phyloP scores from a whole-genome alignment of 2,888 invertebrate species.

The Molanna angustata region DNA sequence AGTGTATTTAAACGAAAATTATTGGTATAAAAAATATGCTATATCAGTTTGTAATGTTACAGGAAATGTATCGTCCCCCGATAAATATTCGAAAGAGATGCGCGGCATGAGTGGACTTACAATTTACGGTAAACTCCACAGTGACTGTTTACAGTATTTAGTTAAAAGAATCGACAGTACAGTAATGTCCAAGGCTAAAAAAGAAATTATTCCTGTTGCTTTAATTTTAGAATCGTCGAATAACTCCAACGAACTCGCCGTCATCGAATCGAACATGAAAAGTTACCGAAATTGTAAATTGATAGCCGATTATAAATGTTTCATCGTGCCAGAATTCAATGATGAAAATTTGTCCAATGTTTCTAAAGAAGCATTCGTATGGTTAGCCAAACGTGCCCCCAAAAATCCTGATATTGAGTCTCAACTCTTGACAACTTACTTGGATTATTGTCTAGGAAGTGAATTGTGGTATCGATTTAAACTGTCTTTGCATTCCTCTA shows the following conservation, averaged over 20 bases:
- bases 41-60: constrained; percentile 43
- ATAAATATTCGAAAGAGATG: constrained; percentile 36
- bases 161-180: constrained; percentile 40
- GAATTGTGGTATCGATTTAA: constrained; percentile 61
- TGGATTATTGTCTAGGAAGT: constrained; percentile 57
- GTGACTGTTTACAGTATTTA: constrained; percentile 35
- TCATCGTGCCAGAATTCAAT: constrained; percentile 41
- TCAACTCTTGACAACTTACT: constrained; percentile 54
- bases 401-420: constrained; percentile 56
- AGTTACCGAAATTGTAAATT: constrained; percentile 39
- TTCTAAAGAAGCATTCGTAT: constrained; percentile 48
- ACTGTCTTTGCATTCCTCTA: constrained; percentile 42
- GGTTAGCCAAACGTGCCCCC: constrained; percentile 52
- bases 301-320: constrained; percentile 46
- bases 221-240: constrained; percentile 42
- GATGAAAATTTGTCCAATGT: constrained; percentile 40
- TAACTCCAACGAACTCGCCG: constrained; percentile 31
- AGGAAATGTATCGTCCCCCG: background rate
- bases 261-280: constrained; percentile 39
- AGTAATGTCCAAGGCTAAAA: constrained; percentile 44
- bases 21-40: constrained; percentile 52
- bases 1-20: constrained; percentile 46
- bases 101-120: constrained; percentile 48
- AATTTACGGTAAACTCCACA: constrained; percentile 44
- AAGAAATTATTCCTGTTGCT: constrained; percentile 48